Evolutionary conservation across 2,113 vertebrate species (phyloP).

Genomic region (Microtus montanus): DNA sequence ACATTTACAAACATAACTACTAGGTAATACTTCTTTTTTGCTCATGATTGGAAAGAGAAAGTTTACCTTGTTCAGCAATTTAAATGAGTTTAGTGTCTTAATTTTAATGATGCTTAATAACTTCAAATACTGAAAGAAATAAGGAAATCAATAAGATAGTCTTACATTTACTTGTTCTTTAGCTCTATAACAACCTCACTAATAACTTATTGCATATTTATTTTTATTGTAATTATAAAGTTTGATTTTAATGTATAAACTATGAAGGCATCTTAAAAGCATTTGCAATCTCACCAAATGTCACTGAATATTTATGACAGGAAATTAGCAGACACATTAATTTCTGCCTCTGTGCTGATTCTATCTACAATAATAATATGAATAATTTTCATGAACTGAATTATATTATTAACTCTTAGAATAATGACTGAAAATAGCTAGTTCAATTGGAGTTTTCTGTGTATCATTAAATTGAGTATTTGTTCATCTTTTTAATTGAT

Average conservation of each 20-base stretch:
- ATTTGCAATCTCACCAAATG: constrained; percentile 74
- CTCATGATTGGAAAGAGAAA: not conserved
- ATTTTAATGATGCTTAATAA: constrained; percentile 65
- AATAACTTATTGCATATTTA: constrained; percentile 74
- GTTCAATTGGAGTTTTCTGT: constrained; percentile 19
- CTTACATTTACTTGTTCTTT: constrained; percentile 53
- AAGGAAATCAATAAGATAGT: constrained; percentile 57
- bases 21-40: constrained; percentile 32
- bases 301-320: constrained; percentile 80
- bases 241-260: constrained; percentile 73
- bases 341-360: constrained; percentile 69
- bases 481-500: constrained; percentile 3
- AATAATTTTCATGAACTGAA: constrained; percentile 67
- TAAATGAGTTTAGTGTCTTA: constrained; percentile 41
- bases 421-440: constrained; percentile 52
- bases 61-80: constrained; percentile 40
- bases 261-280: constrained; percentile 68
- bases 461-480: constrained; percentile 27
- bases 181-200: constrained; percentile 48
- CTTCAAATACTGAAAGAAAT: constrained; percentile 52
- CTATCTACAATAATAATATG: constrained; percentile 65
- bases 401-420: constrained; percentile 71
- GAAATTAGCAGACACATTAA: constrained; percentile 78
- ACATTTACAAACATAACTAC: not conserved
- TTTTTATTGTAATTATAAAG: constrained; percentile 74